Evolutionary conservation across 2,113 vertebrate species (phyloP).

Genomic region (Meles meles): DNA sequence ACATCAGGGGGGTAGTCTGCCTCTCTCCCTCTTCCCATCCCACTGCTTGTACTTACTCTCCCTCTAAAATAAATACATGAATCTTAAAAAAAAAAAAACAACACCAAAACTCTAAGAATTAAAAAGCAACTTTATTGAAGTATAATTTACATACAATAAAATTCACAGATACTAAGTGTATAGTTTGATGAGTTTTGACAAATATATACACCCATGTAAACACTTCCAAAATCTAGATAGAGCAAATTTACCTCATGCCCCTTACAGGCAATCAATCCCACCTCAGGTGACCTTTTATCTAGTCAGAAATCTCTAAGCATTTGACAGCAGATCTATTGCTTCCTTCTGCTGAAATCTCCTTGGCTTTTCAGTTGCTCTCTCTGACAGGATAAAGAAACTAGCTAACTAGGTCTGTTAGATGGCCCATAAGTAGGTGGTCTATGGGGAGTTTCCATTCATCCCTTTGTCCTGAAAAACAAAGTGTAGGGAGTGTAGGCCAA

Average conservation of each 20-base stretch:
- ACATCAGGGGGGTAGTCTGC: background rate
- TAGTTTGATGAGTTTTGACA: background rate
- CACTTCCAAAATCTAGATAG: conserved; percentile 9
- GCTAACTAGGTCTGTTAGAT: background rate
- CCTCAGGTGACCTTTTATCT: background rate
- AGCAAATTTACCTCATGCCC: background rate
- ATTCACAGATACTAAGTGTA: background rate
- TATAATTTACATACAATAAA: background rate
- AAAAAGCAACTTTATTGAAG: conserved; percentile 22
- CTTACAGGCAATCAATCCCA: background rate
- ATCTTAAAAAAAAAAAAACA: background rate
- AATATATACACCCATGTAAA: background rate
- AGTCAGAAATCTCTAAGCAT: background rate
- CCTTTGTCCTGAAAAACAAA: background rate
- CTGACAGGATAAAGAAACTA: background rate
- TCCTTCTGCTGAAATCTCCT: background rate
- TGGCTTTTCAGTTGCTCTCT: background rate
- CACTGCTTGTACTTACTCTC: background rate
- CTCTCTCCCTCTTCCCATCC: background rate
- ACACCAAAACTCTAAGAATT: background rate
- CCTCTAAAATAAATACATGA: background rate
- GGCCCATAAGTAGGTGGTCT: background rate
- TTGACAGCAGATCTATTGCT: background rate
- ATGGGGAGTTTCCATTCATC: background rate
- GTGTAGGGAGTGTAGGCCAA: background rate